Percentiles rank a stretch among this genome's conserved stretches.
phyloP scores from a whole-genome alignment of 2,113 vertebrate genomes.

The Neoarius graeffei region DNA sequence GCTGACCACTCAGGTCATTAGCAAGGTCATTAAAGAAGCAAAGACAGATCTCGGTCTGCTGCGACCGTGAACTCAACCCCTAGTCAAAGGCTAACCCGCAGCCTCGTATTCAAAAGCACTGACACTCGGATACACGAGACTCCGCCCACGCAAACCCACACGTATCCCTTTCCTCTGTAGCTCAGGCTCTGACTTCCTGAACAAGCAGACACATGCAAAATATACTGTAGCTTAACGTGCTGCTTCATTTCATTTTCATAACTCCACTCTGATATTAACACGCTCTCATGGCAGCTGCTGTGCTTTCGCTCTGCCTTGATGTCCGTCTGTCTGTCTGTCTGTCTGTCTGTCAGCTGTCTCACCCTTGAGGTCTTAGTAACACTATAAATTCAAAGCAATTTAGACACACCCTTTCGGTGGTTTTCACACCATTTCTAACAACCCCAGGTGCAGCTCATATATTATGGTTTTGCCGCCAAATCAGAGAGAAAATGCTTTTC shows the following conservation, averaged over 20 bases:
- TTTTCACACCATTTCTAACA: not conserved
- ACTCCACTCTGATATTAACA: slow-evolving; percentile 41
- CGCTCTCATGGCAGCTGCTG: slow-evolving; percentile 36
- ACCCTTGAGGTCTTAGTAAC: slow-evolving; percentile 34
- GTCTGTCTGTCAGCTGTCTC: slow-evolving; percentile 2
- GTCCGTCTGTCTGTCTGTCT: not conserved
- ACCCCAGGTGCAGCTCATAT: not conserved
- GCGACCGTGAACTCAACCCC: slow-evolving; percentile 56
- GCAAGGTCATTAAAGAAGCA: slow-evolving; percentile 64
- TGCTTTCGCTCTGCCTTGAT: not conserved
- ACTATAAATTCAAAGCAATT: slow-evolving; percentile 44
- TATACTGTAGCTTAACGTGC: slow-evolving; percentile 39
- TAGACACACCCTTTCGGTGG: slow-evolving; percentile 5
- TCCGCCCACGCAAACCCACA: slow-evolving; percentile 48
- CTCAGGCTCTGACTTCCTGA: slow-evolving; percentile 59
- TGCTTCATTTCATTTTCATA: slow-evolving; percentile 52
- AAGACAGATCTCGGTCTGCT: slow-evolving; percentile 48
- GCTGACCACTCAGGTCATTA: slow-evolving; percentile 67
- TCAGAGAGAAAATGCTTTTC: not conserved
- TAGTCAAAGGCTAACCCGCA: not conserved
- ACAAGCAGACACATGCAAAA: slow-evolving; percentile 66
- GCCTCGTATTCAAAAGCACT: slow-evolving; percentile 6
- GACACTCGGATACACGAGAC: slow-evolving; percentile 23
- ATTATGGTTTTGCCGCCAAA: not conserved
- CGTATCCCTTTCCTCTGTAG: slow-evolving; percentile 42